A percentile compares a stretch with the other conserved stretches of the same genome.
phyloP scores from a whole-genome alignment of 2,113 vertebrate genomes.

The Hoplias malabaricus region DNA sequence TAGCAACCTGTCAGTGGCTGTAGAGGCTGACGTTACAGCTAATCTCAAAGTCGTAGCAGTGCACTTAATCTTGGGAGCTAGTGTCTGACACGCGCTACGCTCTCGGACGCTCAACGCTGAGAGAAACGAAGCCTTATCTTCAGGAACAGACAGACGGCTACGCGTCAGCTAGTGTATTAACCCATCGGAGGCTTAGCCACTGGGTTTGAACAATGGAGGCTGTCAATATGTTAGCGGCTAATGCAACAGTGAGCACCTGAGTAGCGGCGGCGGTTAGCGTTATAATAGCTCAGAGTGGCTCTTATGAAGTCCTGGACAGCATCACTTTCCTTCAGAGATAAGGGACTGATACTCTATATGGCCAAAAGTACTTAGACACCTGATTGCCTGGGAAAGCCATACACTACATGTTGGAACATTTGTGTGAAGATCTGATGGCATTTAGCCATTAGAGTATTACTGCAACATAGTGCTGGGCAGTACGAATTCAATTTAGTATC shows the following conservation, averaged over 20 bases:
- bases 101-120: background rate
- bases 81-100: background rate
- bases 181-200: background rate
- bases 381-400: no score
- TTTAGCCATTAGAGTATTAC: no score
- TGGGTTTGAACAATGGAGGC: background rate
- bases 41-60: background rate
- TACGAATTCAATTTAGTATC: no score
- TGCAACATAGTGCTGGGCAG: no score
- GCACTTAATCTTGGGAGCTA: background rate
- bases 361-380: no score
- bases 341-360: no score
- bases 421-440: no score
- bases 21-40: background rate
- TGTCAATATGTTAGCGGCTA: background rate
- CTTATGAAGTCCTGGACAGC: background rate
- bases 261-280: background rate
- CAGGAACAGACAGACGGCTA: background rate
- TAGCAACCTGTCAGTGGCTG: background rate
- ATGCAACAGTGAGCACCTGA: background rate
- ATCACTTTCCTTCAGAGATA: background rate
- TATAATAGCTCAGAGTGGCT: background rate
- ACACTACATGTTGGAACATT: no score
- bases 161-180: background rate
- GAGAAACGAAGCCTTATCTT: background rate